A percentile compares a stretch with the other conserved stretches of the same genome.
Conservation (phyloP, 1,140 invertebrate species). For the Lasioglossum baleicum region DNA sequence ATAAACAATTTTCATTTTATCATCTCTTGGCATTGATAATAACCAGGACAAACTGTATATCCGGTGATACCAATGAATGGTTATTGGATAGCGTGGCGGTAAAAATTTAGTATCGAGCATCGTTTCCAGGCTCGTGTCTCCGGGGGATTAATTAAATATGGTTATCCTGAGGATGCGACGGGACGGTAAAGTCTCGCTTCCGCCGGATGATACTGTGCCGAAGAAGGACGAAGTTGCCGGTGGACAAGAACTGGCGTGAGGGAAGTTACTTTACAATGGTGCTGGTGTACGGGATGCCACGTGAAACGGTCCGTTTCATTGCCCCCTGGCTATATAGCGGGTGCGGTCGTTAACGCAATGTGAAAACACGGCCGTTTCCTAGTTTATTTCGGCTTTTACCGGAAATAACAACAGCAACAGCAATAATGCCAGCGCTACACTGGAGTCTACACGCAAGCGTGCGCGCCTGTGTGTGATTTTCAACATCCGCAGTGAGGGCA, state of each 20-base stretch:
- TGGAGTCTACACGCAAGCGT: slow-evolving; percentile 24
- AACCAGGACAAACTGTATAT: neutral
- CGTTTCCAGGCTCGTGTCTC: slow-evolving; percentile 18
- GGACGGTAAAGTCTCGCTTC: slow-evolving; percentile 10
- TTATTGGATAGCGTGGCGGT: neutral
- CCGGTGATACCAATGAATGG: slow-evolving; percentile 5
- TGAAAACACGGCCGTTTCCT: slow-evolving; percentile 40
- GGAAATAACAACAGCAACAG: slow-evolving; percentile 45
- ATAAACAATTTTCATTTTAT: slow-evolving; percentile 7
- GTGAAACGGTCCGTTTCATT: slow-evolving; percentile 59
- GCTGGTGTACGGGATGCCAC: slow-evolving; percentile 14
- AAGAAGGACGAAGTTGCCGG: slow-evolving; percentile 10
- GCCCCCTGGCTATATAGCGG: slow-evolving; percentile 6
- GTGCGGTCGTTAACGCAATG: slow-evolving; percentile 53
- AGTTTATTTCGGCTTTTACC: slow-evolving; percentile 58
- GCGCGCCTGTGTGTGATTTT: slow-evolving; percentile 29
- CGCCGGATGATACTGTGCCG: neutral
- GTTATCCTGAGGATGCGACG: slow-evolving; percentile 6
- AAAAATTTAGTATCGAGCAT: neutral
- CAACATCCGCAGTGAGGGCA: neutral
- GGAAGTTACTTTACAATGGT: slow-evolving; percentile 51
- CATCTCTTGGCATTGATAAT: neutral
- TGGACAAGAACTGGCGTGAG: slow-evolving; percentile 27
- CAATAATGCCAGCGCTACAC: slow-evolving; percentile 10
- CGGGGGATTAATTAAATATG: slow-evolving; percentile 25